Percentiles rank a stretch among this genome's conserved stretches.
Evolutionary conservation across 1,140 invertebrate species (phyloP).

Genomic region (Zaprionus capensis): DNA sequence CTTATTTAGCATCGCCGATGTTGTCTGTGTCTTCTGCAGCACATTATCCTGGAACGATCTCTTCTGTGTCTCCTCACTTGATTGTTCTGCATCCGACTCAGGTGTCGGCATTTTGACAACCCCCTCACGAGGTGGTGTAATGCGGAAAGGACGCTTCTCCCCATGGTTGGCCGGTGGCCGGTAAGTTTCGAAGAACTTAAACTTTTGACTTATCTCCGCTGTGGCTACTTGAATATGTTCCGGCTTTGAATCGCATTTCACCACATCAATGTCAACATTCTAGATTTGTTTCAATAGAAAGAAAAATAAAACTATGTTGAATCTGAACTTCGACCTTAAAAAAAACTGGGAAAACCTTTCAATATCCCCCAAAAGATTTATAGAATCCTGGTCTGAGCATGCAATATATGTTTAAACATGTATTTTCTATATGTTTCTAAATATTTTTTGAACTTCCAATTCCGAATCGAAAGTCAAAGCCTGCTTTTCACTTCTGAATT

Average conservation of each 20-base stretch:
- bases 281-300: constrained; percentile 8
- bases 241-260: constrained; percentile 86
- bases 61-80: not conserved
- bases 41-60: constrained; percentile 81
- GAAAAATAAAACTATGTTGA: not conserved
- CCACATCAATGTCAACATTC: constrained; percentile 37
- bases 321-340: too few species aligned
- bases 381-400: not conserved
- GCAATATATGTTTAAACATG: too few species aligned
- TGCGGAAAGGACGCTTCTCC: constrained; percentile 90
- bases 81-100: constrained; percentile 29
- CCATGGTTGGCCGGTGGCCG: constrained; percentile 88
- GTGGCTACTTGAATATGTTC: constrained; percentile 92
- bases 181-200: constrained; percentile 96
- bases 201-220: constrained; percentile 92
- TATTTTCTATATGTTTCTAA: too few species aligned
- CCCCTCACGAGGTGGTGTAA: constrained; percentile 93
- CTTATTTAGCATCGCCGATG: constrained; percentile 92
- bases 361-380: too few species aligned
- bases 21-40: constrained; percentile 89
- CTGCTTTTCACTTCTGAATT: too few species aligned
- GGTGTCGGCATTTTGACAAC: constrained; percentile 86
- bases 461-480: too few species aligned
- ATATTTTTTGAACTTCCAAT: too few species aligned
- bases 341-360: too few species aligned